Evolutionary conservation across 2,797 vertebrate species (phyloP), one percentile per base, ranked within the genome.

Genomic region (Xiphorhynchus erythropygius): DNA sequence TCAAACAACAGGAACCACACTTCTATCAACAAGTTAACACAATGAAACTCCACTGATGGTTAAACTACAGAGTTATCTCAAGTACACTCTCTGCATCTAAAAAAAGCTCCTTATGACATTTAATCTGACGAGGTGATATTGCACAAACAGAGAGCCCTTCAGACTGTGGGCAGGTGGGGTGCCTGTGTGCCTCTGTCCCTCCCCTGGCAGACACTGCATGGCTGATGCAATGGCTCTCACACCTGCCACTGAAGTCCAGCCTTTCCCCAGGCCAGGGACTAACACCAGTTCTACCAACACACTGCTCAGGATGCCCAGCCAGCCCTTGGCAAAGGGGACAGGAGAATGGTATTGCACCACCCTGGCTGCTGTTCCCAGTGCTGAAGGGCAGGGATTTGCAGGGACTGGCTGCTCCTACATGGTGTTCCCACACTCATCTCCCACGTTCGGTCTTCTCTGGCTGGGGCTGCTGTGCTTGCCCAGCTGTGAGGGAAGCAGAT

Each of bases 61-160:
- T 91, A 55, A 89, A 87, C n/a, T 52, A 87, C 27, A 11, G 41
- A 79, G 84, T 52, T 79, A 86, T 33, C 62, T 90, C 79, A 81
- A 95, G 69, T 67, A 90, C 30, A 64, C 33, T 62, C 77, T 89
- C 56, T 41, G 19, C 37, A 70, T 37, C 83, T 83, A 80, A 88
- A 95, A 87, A 79, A 93, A 87, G 39, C 37, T 69, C 37, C 50
- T 80, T 60, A 33, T 19, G 71, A 90, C 63, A 91, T 68, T 92
- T 64, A 71, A 88, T 78, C 86, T 86, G 63, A 83, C 1, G 1
- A 90, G 75, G 55, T 44, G 70, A 80, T 23, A 23, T 18, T 94
- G 55, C n/a, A 82, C 33, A 37, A 93, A 92, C 39, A 94, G 75
- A 91, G 88, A 75, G 64, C 83, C 56, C 60, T 88, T 76, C 5